A percentile compares a stretch with the other conserved stretches of the same genome.
phyloP scores from a whole-genome alignment of 2,113 vertebrate genomes.

The Ranitomeya variabilis region DNA sequence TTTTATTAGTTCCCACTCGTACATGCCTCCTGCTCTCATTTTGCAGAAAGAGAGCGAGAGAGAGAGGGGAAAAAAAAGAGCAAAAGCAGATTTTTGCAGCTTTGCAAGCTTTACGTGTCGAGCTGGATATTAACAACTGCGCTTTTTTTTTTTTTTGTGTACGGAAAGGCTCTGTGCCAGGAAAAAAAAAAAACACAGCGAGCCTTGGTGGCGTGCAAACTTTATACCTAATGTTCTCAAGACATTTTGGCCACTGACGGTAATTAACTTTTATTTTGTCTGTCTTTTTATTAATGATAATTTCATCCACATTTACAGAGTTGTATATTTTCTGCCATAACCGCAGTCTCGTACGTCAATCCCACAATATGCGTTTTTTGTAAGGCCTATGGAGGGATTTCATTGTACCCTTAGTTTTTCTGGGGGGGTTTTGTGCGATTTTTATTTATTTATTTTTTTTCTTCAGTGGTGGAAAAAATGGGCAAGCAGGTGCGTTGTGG shows the following conservation, averaged over 20 bases:
- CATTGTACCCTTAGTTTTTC: not conserved
- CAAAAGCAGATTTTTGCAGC: slow-evolving; percentile 30
- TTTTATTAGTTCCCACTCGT: slow-evolving; percentile 15
- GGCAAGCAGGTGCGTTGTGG: too few species aligned
- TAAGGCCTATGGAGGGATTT: not conserved
- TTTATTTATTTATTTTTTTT: too few species aligned
- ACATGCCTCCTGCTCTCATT: slow-evolving; percentile 13
- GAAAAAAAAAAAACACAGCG: not conserved
- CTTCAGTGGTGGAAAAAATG: too few species aligned
- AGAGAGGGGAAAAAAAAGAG: not conserved
- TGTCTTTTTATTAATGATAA: not conserved
- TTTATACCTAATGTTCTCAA: not conserved
- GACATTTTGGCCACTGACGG: not conserved
- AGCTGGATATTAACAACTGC: not conserved
- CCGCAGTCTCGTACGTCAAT: not conserved
- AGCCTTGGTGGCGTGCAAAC: not conserved
- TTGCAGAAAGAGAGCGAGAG: not conserved
- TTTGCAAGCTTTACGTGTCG: not conserved
- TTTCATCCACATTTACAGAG: not conserved
- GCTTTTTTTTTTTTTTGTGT: slow-evolving; percentile 4
- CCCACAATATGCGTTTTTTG: not conserved
- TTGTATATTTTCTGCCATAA: not conserved
- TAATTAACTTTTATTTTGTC: not conserved
- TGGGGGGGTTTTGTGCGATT: too few species aligned
- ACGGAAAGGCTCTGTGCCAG: not conserved